phyloP scores from a whole-genome alignment of 2,113 vertebrate species.

The Zosterops hypoxanthus region DNA sequence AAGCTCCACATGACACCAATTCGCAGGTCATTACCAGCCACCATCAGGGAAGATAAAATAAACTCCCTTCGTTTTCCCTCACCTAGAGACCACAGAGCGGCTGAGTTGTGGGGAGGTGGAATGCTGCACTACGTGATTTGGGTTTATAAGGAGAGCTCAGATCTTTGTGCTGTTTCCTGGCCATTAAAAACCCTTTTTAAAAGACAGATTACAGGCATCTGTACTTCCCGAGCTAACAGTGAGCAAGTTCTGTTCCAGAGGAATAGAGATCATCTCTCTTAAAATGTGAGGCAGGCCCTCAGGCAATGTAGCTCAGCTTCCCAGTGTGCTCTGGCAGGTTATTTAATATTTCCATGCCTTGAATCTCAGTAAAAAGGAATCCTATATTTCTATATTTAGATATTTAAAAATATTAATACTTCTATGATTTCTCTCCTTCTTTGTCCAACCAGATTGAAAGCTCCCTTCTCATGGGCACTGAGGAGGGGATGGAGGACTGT shows the following conservation, averaged over 20 bases:
- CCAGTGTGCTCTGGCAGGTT: slow-evolving; percentile 13
- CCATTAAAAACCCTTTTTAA: slow-evolving; percentile 2
- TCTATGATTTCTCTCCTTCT: not conserved
- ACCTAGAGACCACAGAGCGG: not conserved
- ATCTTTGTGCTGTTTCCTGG: not conserved
- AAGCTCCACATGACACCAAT: not conserved
- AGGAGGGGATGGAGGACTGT: not conserved
- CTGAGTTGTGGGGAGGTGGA: not conserved
- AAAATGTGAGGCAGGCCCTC: not conserved
- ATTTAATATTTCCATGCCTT: slow-evolving; percentile 6
- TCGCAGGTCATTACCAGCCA: slow-evolving; percentile 16
- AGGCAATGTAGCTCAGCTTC: slow-evolving; percentile 1
- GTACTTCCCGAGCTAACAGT: not conserved
- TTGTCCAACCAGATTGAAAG: not conserved
- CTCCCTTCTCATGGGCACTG: not conserved
- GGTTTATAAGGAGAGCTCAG: not conserved
- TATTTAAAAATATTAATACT: not conserved
- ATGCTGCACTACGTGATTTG: not conserved
- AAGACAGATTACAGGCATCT: not conserved
- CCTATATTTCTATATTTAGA: not conserved
- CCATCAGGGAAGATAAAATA: slow-evolving; percentile 22
- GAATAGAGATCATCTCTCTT: not conserved
- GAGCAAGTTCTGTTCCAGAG: not conserved
- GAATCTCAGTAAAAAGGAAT: not conserved
- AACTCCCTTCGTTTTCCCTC: not conserved